Evolutionary conservation across 2,888 invertebrate genomes (phyloP).

Genomic region (Odontocerum albicorne): DNA sequence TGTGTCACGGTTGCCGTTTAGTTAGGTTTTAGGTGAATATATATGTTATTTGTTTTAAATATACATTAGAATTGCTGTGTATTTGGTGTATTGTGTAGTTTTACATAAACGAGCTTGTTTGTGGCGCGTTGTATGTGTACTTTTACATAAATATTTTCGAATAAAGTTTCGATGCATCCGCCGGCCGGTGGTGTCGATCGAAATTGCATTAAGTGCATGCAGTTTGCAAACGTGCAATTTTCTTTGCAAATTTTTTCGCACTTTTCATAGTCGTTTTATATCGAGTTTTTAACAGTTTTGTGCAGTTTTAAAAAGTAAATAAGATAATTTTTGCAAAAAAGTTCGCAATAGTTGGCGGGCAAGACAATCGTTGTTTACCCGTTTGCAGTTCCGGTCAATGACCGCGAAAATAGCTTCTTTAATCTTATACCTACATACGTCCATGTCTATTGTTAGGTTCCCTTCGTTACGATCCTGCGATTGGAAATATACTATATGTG

Average conservation of each 20-base stretch:
- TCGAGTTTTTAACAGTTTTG: neutral
- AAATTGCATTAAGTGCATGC: constrained; percentile 32
- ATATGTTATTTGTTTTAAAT: constrained; percentile 40
- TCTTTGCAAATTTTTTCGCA: constrained; percentile 9
- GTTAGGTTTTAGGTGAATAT: constrained; percentile 64
- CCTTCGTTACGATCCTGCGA: constrained; percentile 42
- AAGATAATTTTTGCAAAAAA: constrained; percentile 16
- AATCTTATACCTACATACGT: constrained; percentile 40
- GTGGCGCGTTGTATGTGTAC: constrained; percentile 7
- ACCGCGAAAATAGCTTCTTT: constrained; percentile 52
- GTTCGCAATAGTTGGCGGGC: constrained; percentile 20
- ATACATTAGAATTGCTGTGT: constrained; percentile 38
- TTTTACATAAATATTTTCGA: constrained; percentile 22
- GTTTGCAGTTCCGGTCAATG: constrained; percentile 60
- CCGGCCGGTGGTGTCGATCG: constrained; percentile 33
- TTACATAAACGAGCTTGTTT: constrained; percentile 30
- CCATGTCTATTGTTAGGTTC: constrained; percentile 46
- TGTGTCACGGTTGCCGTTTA: constrained; percentile 63
- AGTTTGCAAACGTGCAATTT: constrained; percentile 28
- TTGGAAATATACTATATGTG: constrained; percentile 36
- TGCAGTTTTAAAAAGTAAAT: neutral
- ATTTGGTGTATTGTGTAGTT: constrained; percentile 48
- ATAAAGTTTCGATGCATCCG: constrained; percentile 34
- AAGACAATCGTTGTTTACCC: constrained; percentile 50
- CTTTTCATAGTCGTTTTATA: neutral